Conservation (phyloP, 1,140 invertebrate genomes). For the Mya arenaria region DNA sequence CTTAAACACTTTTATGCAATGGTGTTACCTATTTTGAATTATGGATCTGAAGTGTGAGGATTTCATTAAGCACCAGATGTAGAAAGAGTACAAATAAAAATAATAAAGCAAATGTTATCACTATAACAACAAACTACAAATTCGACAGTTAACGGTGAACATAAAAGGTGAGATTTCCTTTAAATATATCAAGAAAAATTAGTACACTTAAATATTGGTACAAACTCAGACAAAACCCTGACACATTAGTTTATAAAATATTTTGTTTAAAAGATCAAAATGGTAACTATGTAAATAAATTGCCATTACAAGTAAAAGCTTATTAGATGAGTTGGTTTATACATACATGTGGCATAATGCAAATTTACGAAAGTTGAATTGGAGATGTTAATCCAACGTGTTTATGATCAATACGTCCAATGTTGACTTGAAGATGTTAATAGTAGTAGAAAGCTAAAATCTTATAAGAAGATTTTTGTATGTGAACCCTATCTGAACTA, state of each 20-base stretch:
- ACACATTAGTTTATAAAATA: background rate
- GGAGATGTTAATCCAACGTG: background rate
- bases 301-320: background rate
- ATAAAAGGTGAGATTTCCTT: too few species aligned
- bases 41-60: too few species aligned
- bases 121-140: too few species aligned
- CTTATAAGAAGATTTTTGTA: background rate
- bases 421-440: background rate
- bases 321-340: constrained; percentile 4
- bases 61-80: too few species aligned
- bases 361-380: background rate
- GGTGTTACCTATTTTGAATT: too few species aligned
- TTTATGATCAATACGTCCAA: constrained; percentile 1
- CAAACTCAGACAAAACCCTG: background rate
- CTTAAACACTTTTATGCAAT: too few species aligned
- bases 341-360: background rate
- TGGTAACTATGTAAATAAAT: background rate
- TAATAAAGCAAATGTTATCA: too few species aligned
- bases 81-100: too few species aligned
- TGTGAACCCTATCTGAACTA: background rate
- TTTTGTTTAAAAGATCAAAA: background rate
- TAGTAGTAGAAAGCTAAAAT: background rate
- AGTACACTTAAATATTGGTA: too few species aligned
- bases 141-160: too few species aligned
- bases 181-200: too few species aligned